A percentile compares a stretch with the other conserved stretches of the same genome.
Conservation (phyloP, 2,888 invertebrate genomes). For the Hanleya hanleyi region DNA sequence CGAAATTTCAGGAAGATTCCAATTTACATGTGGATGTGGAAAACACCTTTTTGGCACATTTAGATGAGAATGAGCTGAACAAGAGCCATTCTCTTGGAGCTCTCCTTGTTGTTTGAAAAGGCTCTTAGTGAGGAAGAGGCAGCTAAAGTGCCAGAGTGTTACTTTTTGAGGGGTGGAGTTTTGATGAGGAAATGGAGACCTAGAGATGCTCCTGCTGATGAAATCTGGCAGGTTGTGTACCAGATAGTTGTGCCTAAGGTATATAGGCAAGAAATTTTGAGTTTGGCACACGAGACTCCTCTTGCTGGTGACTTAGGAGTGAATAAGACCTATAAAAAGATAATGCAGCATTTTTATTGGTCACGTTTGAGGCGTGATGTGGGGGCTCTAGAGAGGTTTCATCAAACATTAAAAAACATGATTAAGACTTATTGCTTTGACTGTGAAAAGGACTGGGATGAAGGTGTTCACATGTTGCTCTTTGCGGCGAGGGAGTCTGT, state of each 20-base stretch:
- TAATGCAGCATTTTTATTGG: conserved; percentile 32
- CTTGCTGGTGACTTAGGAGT: conserved; percentile 31
- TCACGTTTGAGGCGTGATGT: background rate
- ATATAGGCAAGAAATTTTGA: conserved; percentile 18
- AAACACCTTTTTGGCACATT: background rate
- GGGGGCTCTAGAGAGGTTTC: conserved; percentile 23
- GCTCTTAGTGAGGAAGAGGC: background rate
- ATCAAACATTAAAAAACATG: conserved; percentile 18
- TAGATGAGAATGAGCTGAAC: too few species aligned
- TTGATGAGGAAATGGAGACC: conserved; percentile 35
- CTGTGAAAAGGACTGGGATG: conserved; percentile 34
- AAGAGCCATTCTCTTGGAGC: too few species aligned
- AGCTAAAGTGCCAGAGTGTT: conserved; percentile 4
- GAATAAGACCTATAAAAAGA: conserved; percentile 22
- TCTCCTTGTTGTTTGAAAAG: background rate
- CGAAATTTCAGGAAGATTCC: background rate
- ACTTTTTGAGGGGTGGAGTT: conserved; percentile 20
- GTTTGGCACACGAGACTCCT: conserved; percentile 29
- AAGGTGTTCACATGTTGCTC: conserved; percentile 29
- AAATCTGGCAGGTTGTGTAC: conserved; percentile 10
- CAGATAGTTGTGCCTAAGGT: conserved; percentile 23
- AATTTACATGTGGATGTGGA: background rate
- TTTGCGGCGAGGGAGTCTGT: conserved; percentile 35
- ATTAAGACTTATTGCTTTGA: conserved; percentile 11
- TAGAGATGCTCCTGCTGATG: conserved; percentile 14